Base-by-base conservation (phyloP, 2,888 invertebrate genomes). In the Lapara coniferarum region DNA sequence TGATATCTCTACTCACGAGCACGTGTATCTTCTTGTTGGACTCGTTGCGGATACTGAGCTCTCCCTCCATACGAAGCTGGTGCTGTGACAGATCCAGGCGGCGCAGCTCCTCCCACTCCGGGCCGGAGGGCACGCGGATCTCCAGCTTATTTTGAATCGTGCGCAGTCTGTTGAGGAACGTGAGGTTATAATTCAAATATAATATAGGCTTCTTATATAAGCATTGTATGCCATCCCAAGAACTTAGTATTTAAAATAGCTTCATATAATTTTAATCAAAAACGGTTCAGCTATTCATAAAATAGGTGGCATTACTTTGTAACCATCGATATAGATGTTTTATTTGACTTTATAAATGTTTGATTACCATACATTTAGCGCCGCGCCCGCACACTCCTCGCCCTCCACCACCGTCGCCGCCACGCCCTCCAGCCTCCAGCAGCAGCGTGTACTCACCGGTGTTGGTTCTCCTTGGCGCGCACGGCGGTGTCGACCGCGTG, bases 391-490 rank as follows among this genome's bases (percentile, higher is more conserved):
- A 70, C 86, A 85, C 52, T 71, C 71, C n/a, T 82, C 85, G 0
- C 75, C 79, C 14, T 86, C 88, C 16, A 72, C 71, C 25, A 89
- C 84, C 0, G 93, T 93, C 80, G 90, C 89, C 57, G 90, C 78
- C n/a, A 93, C 85, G 56, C 89, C 83, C 74, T 94, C 93, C 1
- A 94, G 82, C 0, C n/a, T n/a, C n/a, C n/a, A n/a, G n/a, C n/a
- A 94, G 85, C 0, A 94, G 85, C 80, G 93, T 93, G 87, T 94
- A 94, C 71, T 94, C 94, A 92, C 93, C 94, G 86, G 80, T 93
- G 93, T 68, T 93, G 90, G 70, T 94, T 94, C 85, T 94, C 94
- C 0, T 90, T 88, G 0, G 90, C 90, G 8, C 92, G 75, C 46
- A 94, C 90, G 30, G 93, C 91, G 0, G 89, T 89, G 73, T 94